phyloP scores from a whole-genome alignment of 2,888 invertebrate genomes.

The Marronus borbonicus region DNA sequence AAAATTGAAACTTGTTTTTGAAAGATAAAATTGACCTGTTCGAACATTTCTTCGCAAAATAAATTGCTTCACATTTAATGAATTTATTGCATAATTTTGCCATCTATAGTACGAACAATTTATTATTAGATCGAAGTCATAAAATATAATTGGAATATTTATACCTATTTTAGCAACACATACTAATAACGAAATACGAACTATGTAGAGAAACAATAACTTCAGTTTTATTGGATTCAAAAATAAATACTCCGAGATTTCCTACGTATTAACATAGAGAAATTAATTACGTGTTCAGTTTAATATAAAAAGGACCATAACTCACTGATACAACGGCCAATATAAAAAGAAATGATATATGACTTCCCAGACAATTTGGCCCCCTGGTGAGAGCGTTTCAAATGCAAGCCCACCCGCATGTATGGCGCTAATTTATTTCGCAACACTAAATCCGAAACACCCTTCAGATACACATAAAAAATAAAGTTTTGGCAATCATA shows the following conservation, averaged over 20 bases:
- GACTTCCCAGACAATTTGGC: constrained; percentile 14
- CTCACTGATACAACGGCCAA: constrained; percentile 1
- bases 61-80: no score
- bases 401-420: constrained; percentile 4
- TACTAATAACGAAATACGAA: no score
- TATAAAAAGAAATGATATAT: constrained; percentile 29
- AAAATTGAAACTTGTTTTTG: no score
- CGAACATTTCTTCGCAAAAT: no score
- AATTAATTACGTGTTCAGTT: constrained; percentile 22
- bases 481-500: constrained; percentile 41
- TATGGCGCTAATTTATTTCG: constrained; percentile 42
- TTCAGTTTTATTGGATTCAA: background rate
- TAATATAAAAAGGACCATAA: constrained; percentile 11
- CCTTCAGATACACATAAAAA: constrained; percentile 39
- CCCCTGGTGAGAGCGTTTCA: constrained; percentile 6
- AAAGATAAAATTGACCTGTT: no score
- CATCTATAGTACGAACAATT: no score
- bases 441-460: constrained; percentile 34
- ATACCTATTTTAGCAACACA: no score
- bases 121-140: no score
- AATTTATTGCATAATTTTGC: no score
- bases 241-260: background rate
- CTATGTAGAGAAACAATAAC: no score
- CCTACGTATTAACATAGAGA: background rate
- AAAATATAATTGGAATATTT: no score